Evolutionary conservation across 2,113 vertebrate genomes (phyloP), one percentile per base, ranked within the genome.

Genomic region (Mionectes macconnelli): DNA sequence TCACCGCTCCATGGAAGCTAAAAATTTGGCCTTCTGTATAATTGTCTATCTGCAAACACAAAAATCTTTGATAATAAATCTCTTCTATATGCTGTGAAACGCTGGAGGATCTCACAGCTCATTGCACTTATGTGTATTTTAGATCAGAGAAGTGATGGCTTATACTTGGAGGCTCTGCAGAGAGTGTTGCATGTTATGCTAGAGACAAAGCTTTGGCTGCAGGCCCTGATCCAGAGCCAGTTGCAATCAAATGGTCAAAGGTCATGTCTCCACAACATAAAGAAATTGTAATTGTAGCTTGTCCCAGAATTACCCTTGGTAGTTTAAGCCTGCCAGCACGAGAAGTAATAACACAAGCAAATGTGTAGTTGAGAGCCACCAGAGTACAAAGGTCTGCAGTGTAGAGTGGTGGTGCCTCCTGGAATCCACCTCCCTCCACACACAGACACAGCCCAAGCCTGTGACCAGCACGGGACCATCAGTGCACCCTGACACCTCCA

Each of bases 231-330:
- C 83, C 90, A 93, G 78, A 94, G 94, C 94, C 95, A 95, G 85
- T 62, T 90, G 82, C 85, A 89, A 90, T 90, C 90, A 93, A 92
- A 74, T 56, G 86, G 93, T 75, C 96, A 96, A 94, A 96, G 96
- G 96, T 95, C 95, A 44, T 78, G 94, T 95, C 94, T 94, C 87
- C 89, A 93, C 60, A 78, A 80, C 76, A 95, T 89, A 87, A 87
- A 95, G 73, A 82, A 95, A 80, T 45, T 84, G 89, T 91, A 94
- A 84, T 53, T 89, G 87, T 76, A 96, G 77, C 70, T 84, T 93
- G 94, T 96, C 95, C 93, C 95, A 94, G 89, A 87, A 91, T 94
- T 95, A 97, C 91, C 86, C 93, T 89, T 63, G 68, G 69, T 89
- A 49, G 86, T 91, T 95, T 62, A 82, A 96, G 67, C 77, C 66